Evolutionary conservation across 1,140 invertebrate genomes (phyloP).

Genomic region (Anthonomus grandis): DNA sequence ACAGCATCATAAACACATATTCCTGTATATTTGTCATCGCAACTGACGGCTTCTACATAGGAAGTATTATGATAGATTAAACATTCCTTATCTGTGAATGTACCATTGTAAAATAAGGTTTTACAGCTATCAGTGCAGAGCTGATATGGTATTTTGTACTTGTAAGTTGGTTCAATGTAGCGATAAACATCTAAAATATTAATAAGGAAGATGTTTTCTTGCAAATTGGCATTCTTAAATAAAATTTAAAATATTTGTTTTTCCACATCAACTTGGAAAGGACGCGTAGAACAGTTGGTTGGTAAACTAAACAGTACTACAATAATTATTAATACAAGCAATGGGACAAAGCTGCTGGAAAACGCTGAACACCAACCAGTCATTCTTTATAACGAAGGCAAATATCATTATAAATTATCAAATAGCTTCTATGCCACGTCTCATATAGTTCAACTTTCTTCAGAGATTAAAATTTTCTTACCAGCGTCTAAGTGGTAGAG

Average conservation of each 20-base stretch:
- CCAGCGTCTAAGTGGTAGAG: too few species aligned
- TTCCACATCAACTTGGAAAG: slow-evolving; percentile 24
- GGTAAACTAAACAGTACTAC: neutral
- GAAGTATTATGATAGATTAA: slow-evolving; percentile 19
- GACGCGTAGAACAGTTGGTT: slow-evolving; percentile 25
- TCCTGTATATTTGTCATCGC: slow-evolving; percentile 18
- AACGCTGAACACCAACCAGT: too few species aligned
- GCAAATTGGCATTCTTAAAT: too few species aligned
- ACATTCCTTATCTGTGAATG: slow-evolving; percentile 20
- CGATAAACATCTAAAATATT: slow-evolving; percentile 22
- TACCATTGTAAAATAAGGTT: slow-evolving; percentile 13
- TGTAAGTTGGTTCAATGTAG: slow-evolving; percentile 13
- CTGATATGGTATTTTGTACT: slow-evolving; percentile 18
- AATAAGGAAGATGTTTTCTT: too few species aligned
- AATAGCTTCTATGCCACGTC: too few species aligned
- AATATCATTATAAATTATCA: too few species aligned
- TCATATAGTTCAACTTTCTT: too few species aligned
- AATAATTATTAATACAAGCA: neutral
- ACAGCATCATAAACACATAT: slow-evolving; percentile 24
- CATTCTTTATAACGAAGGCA: too few species aligned
- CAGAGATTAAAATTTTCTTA: too few species aligned
- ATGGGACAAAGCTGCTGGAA: too few species aligned
- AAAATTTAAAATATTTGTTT: slow-evolving; percentile 18
- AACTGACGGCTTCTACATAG: slow-evolving; percentile 17
- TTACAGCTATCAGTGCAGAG: slow-evolving; percentile 16